These are phyloP conservation scores for Dioctria linearis DNA, from an alignment of 2,888 invertebrate species.

Conservation along the genomic window DNA sequence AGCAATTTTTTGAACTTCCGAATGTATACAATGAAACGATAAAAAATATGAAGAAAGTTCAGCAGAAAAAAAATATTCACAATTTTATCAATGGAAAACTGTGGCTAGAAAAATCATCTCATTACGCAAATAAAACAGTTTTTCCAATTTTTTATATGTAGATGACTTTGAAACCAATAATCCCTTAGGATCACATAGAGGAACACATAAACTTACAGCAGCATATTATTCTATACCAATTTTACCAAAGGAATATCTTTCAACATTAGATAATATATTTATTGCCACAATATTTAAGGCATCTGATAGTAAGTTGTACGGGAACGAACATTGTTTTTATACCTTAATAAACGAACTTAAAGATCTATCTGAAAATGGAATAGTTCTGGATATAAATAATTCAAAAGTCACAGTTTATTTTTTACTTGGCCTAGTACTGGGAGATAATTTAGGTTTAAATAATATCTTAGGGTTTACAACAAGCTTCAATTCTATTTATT, in stretches of 20 bases:
- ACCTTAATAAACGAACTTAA: not conserved
- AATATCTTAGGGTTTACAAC: constrained; percentile 3
- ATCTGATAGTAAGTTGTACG: constrained; percentile 4
- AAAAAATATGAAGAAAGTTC: not conserved
- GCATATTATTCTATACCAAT: constrained; percentile 32
- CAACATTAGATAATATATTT: constrained; percentile 57
- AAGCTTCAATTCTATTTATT: constrained; percentile 6
- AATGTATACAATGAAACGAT: not conserved
- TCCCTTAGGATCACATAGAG: constrained; percentile 23
- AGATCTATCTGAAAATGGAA: not conserved
- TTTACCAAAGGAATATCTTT: too few species aligned
- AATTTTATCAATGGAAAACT: constrained; percentile 43
- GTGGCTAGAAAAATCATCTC: not conserved
- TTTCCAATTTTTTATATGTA: not conserved
- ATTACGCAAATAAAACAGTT: not conserved
- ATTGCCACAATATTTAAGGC: constrained; percentile 60
- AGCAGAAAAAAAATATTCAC: not conserved
- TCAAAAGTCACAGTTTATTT: not conserved
- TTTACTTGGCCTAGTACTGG: not conserved
- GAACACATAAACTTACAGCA: constrained; percentile 18
- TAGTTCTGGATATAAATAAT: not conserved
- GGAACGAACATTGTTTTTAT: constrained; percentile 12
- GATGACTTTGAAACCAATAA: constrained; percentile 6
- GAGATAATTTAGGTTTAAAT: constrained; percentile 19
- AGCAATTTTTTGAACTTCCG: not conserved